These are phyloP conservation scores for Varanus komodoensis DNA, from an alignment of 2,113 vertebrate genomes.

Conservation along the genomic window DNA sequence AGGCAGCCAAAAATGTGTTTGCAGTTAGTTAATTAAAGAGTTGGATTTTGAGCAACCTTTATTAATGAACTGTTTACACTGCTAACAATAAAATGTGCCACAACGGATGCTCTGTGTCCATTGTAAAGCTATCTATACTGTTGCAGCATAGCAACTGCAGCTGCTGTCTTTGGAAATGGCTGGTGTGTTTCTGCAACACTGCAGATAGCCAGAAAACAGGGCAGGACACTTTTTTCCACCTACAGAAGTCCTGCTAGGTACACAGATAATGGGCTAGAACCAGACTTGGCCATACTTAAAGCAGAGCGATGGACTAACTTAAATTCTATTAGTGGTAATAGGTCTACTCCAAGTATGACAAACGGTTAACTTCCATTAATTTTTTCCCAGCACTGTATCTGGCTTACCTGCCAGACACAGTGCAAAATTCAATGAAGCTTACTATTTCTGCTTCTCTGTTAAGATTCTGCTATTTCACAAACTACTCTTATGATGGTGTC, in stretches of 20 bases:
- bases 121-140: conserved; percentile 39
- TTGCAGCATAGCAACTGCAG: conserved; percentile 52
- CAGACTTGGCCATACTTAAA: background rate
- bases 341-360: background rate
- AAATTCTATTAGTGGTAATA: background rate
- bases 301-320: background rate
- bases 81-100: conserved; percentile 64
- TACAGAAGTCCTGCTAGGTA: background rate
- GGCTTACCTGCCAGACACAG: no score
- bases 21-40: conserved; percentile 35
- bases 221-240: conserved; percentile 46
- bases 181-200: conserved; percentile 30
- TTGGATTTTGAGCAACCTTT: conserved; percentile 53
- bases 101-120: conserved; percentile 66
- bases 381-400: no score
- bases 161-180: conserved; percentile 63
- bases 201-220: background rate
- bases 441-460: no score
- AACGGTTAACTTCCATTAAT: background rate
- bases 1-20: conserved; percentile 48
- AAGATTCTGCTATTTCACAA: no score
- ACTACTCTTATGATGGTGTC: no score
- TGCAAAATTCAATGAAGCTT: no score
- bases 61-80: conserved; percentile 72
- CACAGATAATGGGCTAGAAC: background rate